phyloP scores from a whole-genome alignment of 2,888 invertebrate species.

The Phanerotoma sp. region DNA sequence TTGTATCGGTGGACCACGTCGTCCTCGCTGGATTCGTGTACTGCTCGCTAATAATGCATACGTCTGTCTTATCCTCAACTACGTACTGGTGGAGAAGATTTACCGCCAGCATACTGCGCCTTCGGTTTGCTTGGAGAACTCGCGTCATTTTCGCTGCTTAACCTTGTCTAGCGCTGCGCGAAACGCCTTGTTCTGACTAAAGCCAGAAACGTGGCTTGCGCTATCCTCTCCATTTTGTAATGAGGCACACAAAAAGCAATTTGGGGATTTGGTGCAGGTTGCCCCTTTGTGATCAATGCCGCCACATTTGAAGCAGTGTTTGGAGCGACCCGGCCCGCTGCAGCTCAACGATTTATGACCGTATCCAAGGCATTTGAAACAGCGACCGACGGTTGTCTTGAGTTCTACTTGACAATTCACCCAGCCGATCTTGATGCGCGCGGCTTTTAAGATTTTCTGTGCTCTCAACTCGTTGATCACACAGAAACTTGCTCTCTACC shows the following conservation, averaged over 20 bases:
- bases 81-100: neutral
- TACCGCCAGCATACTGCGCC: neutral
- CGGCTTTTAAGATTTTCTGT: neutral
- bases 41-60: neutral
- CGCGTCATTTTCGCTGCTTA: conserved; percentile 2
- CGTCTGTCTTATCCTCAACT: neutral
- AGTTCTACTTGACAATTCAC: conserved; percentile 13
- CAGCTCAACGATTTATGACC: conserved; percentile 22
- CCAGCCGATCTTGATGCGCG: conserved; percentile 21
- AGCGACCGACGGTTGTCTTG: conserved; percentile 19
- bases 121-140: neutral
- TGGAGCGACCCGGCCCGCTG: conserved; percentile 27
- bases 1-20: conserved; percentile 20
- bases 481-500: conserved; percentile 7
- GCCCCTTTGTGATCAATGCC: conserved; percentile 27
- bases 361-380: conserved; percentile 24
- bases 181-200: conserved; percentile 17
- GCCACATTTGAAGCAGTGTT: conserved; percentile 34
- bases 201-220: conserved; percentile 22
- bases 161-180: conserved; percentile 18
- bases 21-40: neutral
- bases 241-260: conserved; percentile 31
- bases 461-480: neutral
- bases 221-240: neutral
- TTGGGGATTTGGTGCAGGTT: conserved; percentile 17